Base-by-base conservation (phyloP, 1,140 invertebrate genomes). In the Oreohelix idahoensis region DNA sequence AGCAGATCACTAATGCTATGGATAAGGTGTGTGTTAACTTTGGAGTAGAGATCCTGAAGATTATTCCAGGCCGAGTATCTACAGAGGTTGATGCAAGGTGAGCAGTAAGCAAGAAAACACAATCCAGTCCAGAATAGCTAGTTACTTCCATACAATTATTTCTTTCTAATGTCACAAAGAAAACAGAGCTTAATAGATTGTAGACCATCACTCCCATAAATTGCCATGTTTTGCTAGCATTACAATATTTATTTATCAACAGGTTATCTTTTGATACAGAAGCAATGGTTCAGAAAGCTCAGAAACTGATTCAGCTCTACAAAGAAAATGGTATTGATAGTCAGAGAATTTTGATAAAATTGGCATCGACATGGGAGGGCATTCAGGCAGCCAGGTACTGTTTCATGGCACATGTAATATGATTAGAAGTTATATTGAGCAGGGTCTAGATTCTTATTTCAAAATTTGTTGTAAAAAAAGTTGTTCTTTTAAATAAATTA, bases 351-450 rank as follows among this genome's bases (percentile, higher is more conserved):
- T 94, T 99, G 0, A 99, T 99, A 77, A 99, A 99, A 93, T 93
- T 99, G 79, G 97, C 97, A 0, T 98, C 98, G 4, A 99, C 98
- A 0, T 99, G 98, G 98, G 98, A 99, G 94, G 98, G 98, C 39
- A 99, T 99, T 86, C 96, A 99, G 93, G 98, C 98, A 73, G 98
- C 98, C 17, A 97, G 96, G 96, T 97, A 94, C 93, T 85, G 85
- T 77, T n/a, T n/a, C n/a, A n/a, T n/a, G n/a, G n/a, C n/a, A n/a
- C n/a, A n/a, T n/a, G n/a, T n/a, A n/a, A n/a, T n/a, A n/a, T n/a
- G n/a, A n/a, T n/a, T n/a, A n/a, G n/a, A n/a, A n/a, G n/a, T n/a
- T n/a, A n/a, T n/a, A n/a, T n/a, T n/a, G n/a, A n/a, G n/a, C n/a
- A n/a, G n/a, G n/a, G n/a, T n/a, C n/a, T n/a, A n/a, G n/a, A n/a